Percentiles rank a stretch among this genome's conserved stretches.
Conservation (phyloP, 1,140 invertebrate genomes). For the Aphelinus certus region DNA sequence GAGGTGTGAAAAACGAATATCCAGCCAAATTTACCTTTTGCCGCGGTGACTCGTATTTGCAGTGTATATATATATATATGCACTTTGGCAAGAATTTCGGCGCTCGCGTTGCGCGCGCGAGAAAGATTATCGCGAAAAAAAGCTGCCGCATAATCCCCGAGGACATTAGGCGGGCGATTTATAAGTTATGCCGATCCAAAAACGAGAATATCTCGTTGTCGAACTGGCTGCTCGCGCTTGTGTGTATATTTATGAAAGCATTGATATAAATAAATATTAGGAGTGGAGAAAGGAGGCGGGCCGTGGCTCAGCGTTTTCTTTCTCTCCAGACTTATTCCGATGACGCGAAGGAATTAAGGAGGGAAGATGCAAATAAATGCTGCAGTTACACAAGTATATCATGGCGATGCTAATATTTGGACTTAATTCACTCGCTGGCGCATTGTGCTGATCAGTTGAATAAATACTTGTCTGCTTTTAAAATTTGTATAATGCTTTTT, state of each 20-base stretch:
- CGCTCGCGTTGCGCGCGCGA: neutral
- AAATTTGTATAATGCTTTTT: no score
- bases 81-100: neutral
- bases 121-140: neutral
- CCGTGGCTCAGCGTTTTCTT: slow-evolving; percentile 50
- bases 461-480: no score
- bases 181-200: slow-evolving; percentile 47
- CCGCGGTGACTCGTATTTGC: no score
- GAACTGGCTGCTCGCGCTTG: slow-evolving; percentile 23
- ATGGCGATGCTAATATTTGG: no score
- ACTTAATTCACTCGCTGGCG: no score
- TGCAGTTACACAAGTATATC: no score
- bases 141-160: no score
- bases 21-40: no score
- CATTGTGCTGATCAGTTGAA: no score
- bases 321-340: slow-evolving; percentile 7
- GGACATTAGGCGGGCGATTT: slow-evolving; percentile 8
- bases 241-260: no score
- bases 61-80: neutral
- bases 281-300: slow-evolving; percentile 32
- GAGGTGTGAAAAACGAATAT: no score
- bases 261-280: slow-evolving; percentile 50
- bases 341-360: neutral
- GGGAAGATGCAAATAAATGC: no score
- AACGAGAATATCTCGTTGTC: slow-evolving; percentile 3